Percentiles rank a stretch among this genome's conserved stretches.
Conservation (phyloP, 2,113 vertebrate species). For the Rhegmatorhina hoffmannsi region DNA sequence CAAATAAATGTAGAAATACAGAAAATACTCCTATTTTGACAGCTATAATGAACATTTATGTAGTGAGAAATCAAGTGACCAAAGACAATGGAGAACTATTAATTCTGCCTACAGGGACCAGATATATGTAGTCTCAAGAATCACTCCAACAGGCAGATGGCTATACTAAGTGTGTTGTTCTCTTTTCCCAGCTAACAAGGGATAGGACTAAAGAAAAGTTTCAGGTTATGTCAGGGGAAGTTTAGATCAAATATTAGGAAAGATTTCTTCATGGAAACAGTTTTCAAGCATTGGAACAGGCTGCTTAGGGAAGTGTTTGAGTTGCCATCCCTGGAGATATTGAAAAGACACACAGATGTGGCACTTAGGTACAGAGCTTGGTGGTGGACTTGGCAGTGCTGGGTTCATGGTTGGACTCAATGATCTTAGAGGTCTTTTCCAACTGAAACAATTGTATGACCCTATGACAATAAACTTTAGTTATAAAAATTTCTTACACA, state of each 20-base stretch:
- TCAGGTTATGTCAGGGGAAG: background rate
- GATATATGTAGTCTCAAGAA: background rate
- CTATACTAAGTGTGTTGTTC: background rate
- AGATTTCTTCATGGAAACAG: background rate
- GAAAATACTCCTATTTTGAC: background rate
- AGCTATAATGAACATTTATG: background rate
- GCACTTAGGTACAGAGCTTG: background rate
- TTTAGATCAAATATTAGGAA: background rate
- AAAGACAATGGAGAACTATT: background rate
- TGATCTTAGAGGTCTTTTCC: background rate
- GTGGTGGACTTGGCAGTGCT: background rate
- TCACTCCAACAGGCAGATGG: fast-evolving
- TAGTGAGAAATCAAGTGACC: background rate
- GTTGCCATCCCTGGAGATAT: background rate
- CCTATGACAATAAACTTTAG: background rate
- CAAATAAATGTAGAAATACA: background rate
- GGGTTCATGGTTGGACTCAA: background rate
- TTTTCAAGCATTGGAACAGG: background rate
- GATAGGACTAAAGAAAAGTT: background rate
- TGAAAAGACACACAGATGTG: background rate
- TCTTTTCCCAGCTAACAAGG: background rate
- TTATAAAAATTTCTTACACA: background rate
- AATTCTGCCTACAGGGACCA: background rate
- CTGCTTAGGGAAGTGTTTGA: background rate
- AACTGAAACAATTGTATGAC: background rate